Conservation (phyloP, 1,140 invertebrate species). For the Drosophila bocki region DNA sequence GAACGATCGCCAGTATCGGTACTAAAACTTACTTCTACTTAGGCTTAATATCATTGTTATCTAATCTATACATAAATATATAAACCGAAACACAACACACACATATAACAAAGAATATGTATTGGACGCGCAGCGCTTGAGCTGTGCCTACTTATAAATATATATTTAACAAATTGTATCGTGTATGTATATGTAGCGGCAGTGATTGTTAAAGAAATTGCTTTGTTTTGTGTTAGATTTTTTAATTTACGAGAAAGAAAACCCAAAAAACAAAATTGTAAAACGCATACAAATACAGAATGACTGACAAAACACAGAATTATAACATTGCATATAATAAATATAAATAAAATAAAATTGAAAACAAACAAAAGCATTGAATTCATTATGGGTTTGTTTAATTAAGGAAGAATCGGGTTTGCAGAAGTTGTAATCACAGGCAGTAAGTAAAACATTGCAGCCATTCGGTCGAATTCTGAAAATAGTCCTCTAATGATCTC, state of each 20-base stretch:
- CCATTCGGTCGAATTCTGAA: not conserved
- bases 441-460: not conserved
- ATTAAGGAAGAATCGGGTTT: not conserved
- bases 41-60: slow-evolving; percentile 83
- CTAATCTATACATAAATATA: slow-evolving; percentile 76
- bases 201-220: slow-evolving; percentile 83
- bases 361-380: slow-evolving; percentile 6
- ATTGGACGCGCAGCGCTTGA: slow-evolving; percentile 56
- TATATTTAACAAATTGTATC: slow-evolving; percentile 71
- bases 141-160: slow-evolving; percentile 37
- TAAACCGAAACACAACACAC: slow-evolving; percentile 43
- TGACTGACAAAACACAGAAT: slow-evolving; percentile 84
- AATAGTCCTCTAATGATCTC: not conserved
- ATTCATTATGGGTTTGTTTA: not conserved
- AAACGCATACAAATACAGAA: slow-evolving; percentile 84
- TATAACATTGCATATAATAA: slow-evolving; percentile 83
- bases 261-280: slow-evolving; percentile 57
- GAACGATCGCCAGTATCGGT: slow-evolving; percentile 62
- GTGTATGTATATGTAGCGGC: slow-evolving; percentile 83
- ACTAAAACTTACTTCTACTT: slow-evolving; percentile 74
- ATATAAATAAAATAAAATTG: slow-evolving; percentile 77
- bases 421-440: not conserved
- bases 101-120: slow-evolving; percentile 65
- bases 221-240: slow-evolving; percentile 83
- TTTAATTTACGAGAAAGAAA: slow-evolving; percentile 76